Evolutionary conservation across 2,888 invertebrate species (phyloP).

Genomic region (Eumerus sabulonum): DNA sequence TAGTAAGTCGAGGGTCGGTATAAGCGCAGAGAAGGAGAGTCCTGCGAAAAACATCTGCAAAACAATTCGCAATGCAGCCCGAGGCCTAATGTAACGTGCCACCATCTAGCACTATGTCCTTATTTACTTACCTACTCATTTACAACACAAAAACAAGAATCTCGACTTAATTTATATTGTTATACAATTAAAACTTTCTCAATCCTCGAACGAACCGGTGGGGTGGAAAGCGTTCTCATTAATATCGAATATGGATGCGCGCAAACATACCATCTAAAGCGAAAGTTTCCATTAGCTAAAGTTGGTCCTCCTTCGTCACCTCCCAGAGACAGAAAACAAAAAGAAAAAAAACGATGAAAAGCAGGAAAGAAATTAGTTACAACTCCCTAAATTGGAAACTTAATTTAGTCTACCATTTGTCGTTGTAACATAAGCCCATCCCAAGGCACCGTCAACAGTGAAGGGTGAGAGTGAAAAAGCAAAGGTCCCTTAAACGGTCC

Average conservation of each 20-base stretch:
- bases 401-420: slow-evolving; percentile 59
- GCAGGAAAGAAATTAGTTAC: slow-evolving; percentile 60
- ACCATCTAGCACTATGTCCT: neutral
- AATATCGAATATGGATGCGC: slow-evolving; percentile 63
- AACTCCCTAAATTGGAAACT: slow-evolving; percentile 68
- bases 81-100: no score
- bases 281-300: slow-evolving; percentile 65
- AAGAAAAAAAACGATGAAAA: slow-evolving; percentile 17
- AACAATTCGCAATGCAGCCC: neutral
- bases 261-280: slow-evolving; percentile 43
- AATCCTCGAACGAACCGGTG: slow-evolving; percentile 7
- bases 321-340: neutral
- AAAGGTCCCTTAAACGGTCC: slow-evolving; percentile 60
- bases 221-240: slow-evolving; percentile 56
- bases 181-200: slow-evolving; percentile 61
- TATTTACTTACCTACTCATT: slow-evolving; percentile 5
- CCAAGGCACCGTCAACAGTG: neutral
- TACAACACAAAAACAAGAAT: slow-evolving; percentile 25
- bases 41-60: neutral
- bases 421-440: slow-evolving; percentile 12
- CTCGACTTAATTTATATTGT: slow-evolving; percentile 55
- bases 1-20: neutral
- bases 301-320: slow-evolving; percentile 25
- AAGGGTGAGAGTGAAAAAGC: slow-evolving; percentile 2
- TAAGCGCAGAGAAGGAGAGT: neutral